Conservation (phyloP, 2,888 invertebrate genomes). For the Boloria euphrosyne region DNA sequence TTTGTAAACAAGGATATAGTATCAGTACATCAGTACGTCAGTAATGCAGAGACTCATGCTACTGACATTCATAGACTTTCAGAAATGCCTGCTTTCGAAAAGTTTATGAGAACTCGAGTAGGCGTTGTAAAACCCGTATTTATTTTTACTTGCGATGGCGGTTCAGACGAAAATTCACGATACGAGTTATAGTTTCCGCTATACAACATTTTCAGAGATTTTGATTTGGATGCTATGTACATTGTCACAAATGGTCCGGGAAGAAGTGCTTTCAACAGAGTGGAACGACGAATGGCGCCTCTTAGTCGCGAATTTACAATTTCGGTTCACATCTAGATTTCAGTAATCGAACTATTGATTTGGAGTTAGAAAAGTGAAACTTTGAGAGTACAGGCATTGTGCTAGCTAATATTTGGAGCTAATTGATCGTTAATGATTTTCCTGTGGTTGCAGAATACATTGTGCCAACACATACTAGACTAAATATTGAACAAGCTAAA, state of each 20-base stretch:
- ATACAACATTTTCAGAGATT: conserved; percentile 40
- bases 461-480: conserved; percentile 32
- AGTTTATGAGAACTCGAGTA: not conserved
- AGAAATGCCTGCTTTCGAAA: conserved; percentile 24
- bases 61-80: conserved; percentile 26
- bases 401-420: conserved; percentile 22
- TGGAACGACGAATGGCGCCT: conserved; percentile 37
- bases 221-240: conserved; percentile 40
- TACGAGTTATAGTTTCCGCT: conserved; percentile 27
- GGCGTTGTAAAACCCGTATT: too few relatives aligned
- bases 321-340: conserved; percentile 30
- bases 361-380: conserved; percentile 26
- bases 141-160: too few relatives aligned
- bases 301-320: conserved; percentile 34
- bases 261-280: conserved; percentile 38
- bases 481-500: conserved; percentile 30
- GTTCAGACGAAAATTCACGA: conserved; percentile 19
- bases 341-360: conserved; percentile 26
- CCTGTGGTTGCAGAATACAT: conserved; percentile 37
- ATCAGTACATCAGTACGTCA: conserved; percentile 28
- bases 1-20: conserved; percentile 30
- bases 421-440: conserved; percentile 35
- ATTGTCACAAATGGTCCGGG: conserved; percentile 34
- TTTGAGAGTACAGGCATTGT: conserved; percentile 26
- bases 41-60: conserved; percentile 25